phyloP scores from a whole-genome alignment of 2,113 vertebrate genomes.

The Pelecanoides urinatrix region DNA sequence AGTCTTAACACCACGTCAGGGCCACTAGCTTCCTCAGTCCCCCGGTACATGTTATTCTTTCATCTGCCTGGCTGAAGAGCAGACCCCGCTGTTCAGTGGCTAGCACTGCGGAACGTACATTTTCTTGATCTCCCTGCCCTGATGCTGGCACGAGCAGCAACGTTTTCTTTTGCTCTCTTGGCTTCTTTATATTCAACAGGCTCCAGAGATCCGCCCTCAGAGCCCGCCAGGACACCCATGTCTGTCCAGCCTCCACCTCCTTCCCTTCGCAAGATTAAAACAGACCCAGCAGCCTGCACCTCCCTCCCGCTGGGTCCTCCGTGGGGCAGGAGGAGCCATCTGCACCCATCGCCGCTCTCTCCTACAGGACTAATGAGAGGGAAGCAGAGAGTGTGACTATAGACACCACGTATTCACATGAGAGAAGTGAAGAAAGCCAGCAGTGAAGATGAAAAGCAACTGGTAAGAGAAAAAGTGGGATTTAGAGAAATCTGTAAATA shows the following conservation, averaged over 20 bases:
- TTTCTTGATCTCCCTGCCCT: neutral
- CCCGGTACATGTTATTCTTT: neutral
- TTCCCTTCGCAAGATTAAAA: constrained; percentile 49
- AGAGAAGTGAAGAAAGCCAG: constrained; percentile 24
- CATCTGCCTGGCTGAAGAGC: neutral
- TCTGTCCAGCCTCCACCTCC: constrained; percentile 60
- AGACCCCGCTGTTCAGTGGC: neutral
- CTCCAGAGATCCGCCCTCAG: constrained; percentile 51
- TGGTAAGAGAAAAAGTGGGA: constrained; percentile 73
- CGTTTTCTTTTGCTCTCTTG: neutral
- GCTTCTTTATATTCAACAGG: constrained; percentile 35
- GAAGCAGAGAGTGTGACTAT: neutral
- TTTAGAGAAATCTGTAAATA: constrained; percentile 18
- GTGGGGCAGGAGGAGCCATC: constrained; percentile 16
- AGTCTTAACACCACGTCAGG: neutral
- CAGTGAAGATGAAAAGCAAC: constrained; percentile 68
- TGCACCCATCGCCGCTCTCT: neutral
- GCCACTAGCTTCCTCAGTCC: neutral
- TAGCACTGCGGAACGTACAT: neutral
- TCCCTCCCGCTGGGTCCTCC: constrained; percentile 48
- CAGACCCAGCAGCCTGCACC: neutral
- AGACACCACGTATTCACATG: neutral
- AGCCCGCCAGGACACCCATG: constrained; percentile 1
- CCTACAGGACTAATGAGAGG: neutral
- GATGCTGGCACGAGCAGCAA: neutral